phyloP scores from a whole-genome alignment of 2,797 vertebrate species.

The Scolopax bukidnonensis region DNA sequence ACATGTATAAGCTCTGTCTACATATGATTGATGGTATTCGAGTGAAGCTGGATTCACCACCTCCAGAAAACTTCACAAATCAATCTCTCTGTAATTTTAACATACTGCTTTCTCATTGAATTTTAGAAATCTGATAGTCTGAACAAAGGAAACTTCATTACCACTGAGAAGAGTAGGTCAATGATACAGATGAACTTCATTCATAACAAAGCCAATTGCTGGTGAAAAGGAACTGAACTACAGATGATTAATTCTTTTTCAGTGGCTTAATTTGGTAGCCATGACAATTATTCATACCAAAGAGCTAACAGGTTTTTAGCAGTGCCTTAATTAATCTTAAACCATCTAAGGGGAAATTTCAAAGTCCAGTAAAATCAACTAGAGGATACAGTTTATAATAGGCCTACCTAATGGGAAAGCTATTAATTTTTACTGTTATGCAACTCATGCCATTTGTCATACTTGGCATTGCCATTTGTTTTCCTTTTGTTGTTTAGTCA shows the following conservation, averaged over 20 bases:
- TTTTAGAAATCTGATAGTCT: neutral
- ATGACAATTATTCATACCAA: neutral
- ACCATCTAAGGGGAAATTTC: neutral
- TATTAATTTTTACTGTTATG: conserved; percentile 15
- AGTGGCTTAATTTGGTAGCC: neutral
- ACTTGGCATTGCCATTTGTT: conserved; percentile 4
- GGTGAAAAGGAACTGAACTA: neutral
- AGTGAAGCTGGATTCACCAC: conserved; percentile 1
- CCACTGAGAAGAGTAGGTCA: neutral
- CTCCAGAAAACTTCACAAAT: conserved; percentile 31
- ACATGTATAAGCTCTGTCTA: neutral
- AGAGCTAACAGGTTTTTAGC: neutral
- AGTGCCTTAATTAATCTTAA: conserved; percentile 42
- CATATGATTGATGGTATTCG: neutral
- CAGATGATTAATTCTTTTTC: conserved; percentile 29
- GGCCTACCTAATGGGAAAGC: neutral
- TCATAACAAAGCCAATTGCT: conserved; percentile 30
- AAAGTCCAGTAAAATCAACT: conserved; percentile 2
- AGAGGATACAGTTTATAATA: conserved; percentile 3
- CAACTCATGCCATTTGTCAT: conserved; percentile 19
- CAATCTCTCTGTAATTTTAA: conserved; percentile 16
- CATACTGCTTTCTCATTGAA: conserved; percentile 3
- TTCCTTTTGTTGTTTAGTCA: conserved; percentile 22
- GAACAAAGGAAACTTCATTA: conserved; percentile 34
- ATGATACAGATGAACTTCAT: neutral